Evolutionary conservation across 1,140 invertebrate species (phyloP), one percentile per base, ranked within the genome.

Genomic region (Leptonema lineaticorne): DNA sequence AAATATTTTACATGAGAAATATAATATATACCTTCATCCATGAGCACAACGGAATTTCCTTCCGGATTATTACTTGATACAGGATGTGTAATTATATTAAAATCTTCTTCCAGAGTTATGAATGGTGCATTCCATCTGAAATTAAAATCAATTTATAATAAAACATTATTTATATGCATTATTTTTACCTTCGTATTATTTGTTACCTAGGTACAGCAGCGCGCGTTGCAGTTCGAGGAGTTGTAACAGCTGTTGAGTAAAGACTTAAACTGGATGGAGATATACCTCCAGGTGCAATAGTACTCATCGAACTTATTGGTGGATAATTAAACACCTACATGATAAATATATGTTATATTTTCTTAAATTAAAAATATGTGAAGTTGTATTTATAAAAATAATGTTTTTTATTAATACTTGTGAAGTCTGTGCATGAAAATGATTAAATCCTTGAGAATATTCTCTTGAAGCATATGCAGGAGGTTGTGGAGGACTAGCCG

Each of bases 61-160:
- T 90, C 89, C 46, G 83, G 74, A 76, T 82, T 83, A 71, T 82
- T 79, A 75, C 82, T 79, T 73, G 88, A 79, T 66, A 87, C 83
- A 73, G 92, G 85, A 74, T 92, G 89, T 46, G 90, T 88, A 87
- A 96, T 92, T 82, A 92, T 94, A 75, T 90, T 92, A 80, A 97
- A 96, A 80, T 97, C 95, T 76, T 97, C 95, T 76, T 97, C 95
- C 65, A 96, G 79, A 37, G 89, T 90, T 74, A 95, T 91, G 78
- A 96, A 93, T 16, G 92, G 90, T 26, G 88, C 85, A 74, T 91
- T 95, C 95, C 95, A 97, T 69, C 94, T 82, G 71, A 8, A 76
- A 74, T 50, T 14, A 68, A 27, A 58, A n/a, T n/a, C n/a, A n/a
- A n/a, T 5, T 27, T n/a, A 45, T 45, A 14, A 45, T 45, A n/a